These are phyloP conservation scores for Bostrychus sinensis DNA, from an alignment of 2,113 vertebrate species.

Conservation along the genomic window DNA sequence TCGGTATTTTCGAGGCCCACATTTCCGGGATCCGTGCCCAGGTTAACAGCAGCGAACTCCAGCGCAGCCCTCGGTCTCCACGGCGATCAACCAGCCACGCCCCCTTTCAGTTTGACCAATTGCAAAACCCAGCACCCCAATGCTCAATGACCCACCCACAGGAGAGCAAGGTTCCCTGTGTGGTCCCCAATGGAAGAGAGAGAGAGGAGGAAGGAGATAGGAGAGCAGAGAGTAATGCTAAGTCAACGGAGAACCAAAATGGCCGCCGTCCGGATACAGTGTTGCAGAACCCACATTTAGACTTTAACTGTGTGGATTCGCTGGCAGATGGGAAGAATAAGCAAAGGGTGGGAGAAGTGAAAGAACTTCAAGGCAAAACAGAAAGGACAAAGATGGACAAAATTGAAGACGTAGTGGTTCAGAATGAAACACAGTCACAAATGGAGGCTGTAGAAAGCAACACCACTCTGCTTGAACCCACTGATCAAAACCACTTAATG, in stretches of 20 bases:
- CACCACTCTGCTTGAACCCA: constrained; percentile 31
- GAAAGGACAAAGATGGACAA: constrained; percentile 29
- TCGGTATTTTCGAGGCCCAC: constrained; percentile 93
- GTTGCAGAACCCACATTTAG: constrained; percentile 25
- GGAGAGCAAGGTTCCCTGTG: constrained; percentile 36
- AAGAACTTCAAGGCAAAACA: constrained; percentile 20
- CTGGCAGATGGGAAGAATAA: constrained; percentile 12
- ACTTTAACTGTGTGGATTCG: constrained; percentile 19
- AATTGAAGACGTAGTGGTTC: background rate
- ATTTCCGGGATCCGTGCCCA: constrained; percentile 84
- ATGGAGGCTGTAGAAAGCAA: background rate
- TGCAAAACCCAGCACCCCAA: constrained; percentile 38
- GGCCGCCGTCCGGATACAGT: constrained; percentile 38
- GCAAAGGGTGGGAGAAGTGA: constrained; percentile 12
- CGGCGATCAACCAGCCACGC: constrained; percentile 62
- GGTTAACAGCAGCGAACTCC: constrained; percentile 79
- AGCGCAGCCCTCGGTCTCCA: constrained; percentile 81
- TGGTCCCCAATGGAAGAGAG: constrained; percentile 76
- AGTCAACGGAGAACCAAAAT: constrained; percentile 43
- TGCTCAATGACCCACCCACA: constrained; percentile 50
- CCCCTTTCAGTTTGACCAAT: constrained; percentile 39
- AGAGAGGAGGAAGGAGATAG: constrained; percentile 30
- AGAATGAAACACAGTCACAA: constrained; percentile 11
- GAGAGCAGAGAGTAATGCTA: constrained; percentile 5
- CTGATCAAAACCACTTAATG: constrained; percentile 17